Percentiles rank a stretch among this genome's conserved stretches.
Conservation (phyloP, 1,140 invertebrate genomes). For the Psilanteris sp. region DNA sequence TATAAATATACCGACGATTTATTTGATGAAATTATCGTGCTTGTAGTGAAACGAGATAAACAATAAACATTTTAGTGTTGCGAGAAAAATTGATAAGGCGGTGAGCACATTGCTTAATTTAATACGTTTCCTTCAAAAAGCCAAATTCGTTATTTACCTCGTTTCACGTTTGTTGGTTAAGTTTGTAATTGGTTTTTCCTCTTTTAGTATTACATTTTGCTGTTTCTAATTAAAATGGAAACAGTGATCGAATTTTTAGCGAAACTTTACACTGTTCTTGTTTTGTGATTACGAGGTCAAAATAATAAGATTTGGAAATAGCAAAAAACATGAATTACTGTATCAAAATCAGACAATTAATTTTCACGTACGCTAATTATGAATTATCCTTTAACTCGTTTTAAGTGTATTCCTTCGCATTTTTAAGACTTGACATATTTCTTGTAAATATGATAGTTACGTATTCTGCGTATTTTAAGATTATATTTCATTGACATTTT, state of each 20-base stretch:
- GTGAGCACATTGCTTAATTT: slow-evolving; percentile 10
- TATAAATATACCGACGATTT: no score
- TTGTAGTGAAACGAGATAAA: slow-evolving; percentile 26
- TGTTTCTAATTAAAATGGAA: no score
- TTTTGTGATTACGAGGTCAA: no score
- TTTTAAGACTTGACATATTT: slow-evolving; percentile 21
- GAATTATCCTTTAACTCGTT: no score
- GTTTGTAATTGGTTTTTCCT: slow-evolving; percentile 12
- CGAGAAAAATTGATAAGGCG: slow-evolving; percentile 2
- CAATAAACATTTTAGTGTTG: slow-evolving; percentile 18
- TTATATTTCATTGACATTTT: no score
- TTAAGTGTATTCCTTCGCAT: no score
- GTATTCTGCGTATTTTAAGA: slow-evolving; percentile 10
- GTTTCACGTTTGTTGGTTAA: slow-evolving; percentile 26
- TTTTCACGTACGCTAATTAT: no score
- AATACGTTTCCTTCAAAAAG: slow-evolving; percentile 26
- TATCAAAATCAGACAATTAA: no score
- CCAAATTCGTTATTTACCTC: slow-evolving; percentile 31
- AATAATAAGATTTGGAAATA: no score
- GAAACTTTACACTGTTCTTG: no score
- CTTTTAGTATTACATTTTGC: slow-evolving; percentile 3
- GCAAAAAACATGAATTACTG: no score
- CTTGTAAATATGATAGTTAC: slow-evolving; percentile 16
- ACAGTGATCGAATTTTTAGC: no score
- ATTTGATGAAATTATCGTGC: background rate